phyloP scores from a whole-genome alignment of 2,797 vertebrate genomes.

The Pseudochirops corinnae region DNA sequence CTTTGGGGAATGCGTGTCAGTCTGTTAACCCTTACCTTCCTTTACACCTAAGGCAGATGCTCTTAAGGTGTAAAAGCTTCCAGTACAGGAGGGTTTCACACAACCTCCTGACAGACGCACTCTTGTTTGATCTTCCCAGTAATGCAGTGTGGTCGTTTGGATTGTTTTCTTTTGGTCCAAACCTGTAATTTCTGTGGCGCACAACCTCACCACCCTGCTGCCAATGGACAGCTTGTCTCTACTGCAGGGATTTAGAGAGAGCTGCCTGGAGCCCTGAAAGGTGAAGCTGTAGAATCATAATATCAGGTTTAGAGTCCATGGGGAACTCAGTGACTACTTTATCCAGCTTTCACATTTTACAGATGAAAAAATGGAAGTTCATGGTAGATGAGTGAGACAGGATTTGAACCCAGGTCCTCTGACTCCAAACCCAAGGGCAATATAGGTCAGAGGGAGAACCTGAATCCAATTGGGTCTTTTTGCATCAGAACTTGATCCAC shows the following conservation, averaged over 20 bases:
- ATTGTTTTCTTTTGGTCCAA: not conserved
- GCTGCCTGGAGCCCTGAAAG: not conserved
- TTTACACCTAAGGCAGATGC: not conserved
- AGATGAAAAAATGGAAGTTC: not conserved
- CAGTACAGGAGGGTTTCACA: not conserved
- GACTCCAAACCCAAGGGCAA: not conserved
- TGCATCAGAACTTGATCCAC: not conserved
- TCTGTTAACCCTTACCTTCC: constrained; percentile 13
- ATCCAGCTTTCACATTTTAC: not conserved
- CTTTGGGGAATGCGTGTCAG: not conserved
- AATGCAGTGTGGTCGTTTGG: not conserved
- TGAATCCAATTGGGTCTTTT: not conserved
- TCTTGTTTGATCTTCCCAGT: not conserved
- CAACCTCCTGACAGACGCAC: not conserved
- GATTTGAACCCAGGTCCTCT: not conserved
- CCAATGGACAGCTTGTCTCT: not conserved
- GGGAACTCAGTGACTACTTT: not conserved
- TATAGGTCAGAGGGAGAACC: not conserved
- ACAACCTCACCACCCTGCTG: not conserved
- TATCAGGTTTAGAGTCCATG: not conserved
- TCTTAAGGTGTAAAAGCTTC: not conserved
- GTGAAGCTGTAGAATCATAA: not conserved
- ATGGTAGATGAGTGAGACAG: not conserved
- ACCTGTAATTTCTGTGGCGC: not conserved
- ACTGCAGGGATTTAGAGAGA: not conserved